Evolutionary conservation across 2,797 vertebrate species (phyloP), one percentile per base, ranked within the genome.

Genomic region (Luscinia luscinia): DNA sequence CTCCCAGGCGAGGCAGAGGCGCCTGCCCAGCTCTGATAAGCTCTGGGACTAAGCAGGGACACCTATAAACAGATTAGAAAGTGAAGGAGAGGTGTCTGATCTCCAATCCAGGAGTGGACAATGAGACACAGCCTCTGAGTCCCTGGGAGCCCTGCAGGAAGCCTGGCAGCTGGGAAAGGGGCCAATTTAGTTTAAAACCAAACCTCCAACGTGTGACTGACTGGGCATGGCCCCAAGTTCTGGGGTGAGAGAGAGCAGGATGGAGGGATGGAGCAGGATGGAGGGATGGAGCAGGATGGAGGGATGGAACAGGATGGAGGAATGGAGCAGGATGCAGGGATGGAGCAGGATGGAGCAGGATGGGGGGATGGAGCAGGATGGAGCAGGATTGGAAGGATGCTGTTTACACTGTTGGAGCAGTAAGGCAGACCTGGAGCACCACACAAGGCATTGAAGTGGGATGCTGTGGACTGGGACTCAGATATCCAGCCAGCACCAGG

Each of bases 51-150:
- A 86, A 94, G 84, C 78, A 86, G 72, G 49, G 96, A 93, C 68
- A 84, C 73, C 90, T 95, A 83, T 96, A 96, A 96, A 92, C 0
- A 77, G 96, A 97, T 96, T 96, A 96, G 93, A 96, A 97, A 96
- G 96, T 85, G 95, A 96, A 94, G 95, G 77, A 92, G 75, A 77
- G n/a, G 79, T 78, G 90, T 59, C 72, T 96, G 87, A 97, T 81
- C 83, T 83, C 57, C 70, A 57, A 0, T 69, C 34, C 73, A 66
- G 68, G 52, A 48, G 36, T 1, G 5, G 69, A 62, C 36, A 52
- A 43, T 12, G 43, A 94, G 68, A 72, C 69, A 61, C 23, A 52
- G 72, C 61, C 61, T n/a, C 32, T 62, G 46, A 72, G 43, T 32
- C 22, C 86, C 46, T 1, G 0, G 63, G 36, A 93, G 67, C 43